Conservation (phyloP, 1,140 invertebrate genomes). For the Monomorium pharaonis region DNA sequence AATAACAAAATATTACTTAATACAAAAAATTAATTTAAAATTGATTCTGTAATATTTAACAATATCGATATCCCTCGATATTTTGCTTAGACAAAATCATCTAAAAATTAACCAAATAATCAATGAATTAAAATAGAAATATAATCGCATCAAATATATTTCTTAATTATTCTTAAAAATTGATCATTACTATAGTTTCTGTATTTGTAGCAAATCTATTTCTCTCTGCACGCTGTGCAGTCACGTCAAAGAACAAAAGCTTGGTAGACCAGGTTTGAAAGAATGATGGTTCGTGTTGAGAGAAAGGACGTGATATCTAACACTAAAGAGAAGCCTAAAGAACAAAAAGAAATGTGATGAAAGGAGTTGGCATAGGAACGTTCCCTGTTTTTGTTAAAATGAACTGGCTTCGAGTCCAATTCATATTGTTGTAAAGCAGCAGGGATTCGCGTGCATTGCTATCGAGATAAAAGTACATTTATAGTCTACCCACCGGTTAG, state of each 20-base stretch:
- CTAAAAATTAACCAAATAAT: not conserved
- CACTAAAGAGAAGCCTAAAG: constrained; percentile 23
- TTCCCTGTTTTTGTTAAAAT: constrained; percentile 45
- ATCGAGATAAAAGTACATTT: constrained; percentile 36
- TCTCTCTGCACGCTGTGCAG: not conserved
- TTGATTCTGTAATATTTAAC: not conserved
- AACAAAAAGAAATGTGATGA: constrained; percentile 15
- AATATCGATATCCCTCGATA: not conserved
- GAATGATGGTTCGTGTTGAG: constrained; percentile 14
- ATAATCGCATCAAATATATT: not conserved
- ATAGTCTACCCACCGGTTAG: not conserved
- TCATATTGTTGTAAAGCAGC: constrained; percentile 42
- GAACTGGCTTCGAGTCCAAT: constrained; percentile 35
- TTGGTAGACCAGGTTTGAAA: constrained; percentile 3
- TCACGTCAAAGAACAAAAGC: constrained; percentile 17
- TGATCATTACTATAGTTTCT: not conserved
- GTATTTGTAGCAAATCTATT: not conserved
- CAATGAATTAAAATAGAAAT: not conserved
- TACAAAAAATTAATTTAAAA: too few species aligned
- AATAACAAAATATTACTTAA: too few species aligned
- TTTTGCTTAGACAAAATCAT: not conserved
- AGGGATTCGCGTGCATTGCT: not conserved
- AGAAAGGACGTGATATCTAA: not conserved
- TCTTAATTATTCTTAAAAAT: not conserved
- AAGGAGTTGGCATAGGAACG: constrained; percentile 12